Evolutionary conservation across 2,888 invertebrate genomes (phyloP), one percentile per base, ranked within the genome.

Genomic region (Eupithecia centaureata): DNA sequence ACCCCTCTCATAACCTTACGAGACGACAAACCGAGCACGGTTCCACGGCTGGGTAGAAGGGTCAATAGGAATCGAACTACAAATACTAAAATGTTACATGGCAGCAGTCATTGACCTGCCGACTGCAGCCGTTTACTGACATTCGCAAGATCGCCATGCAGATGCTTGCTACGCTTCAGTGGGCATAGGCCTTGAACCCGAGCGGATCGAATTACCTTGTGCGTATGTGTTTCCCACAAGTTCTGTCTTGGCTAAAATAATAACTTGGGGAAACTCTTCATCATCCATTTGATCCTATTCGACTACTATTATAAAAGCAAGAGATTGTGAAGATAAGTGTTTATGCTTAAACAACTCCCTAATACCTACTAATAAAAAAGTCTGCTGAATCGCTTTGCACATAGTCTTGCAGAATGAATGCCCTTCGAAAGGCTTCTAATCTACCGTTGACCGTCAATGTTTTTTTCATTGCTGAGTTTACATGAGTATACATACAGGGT

Each of bases 161-260:
- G 58, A 54, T 70, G 18, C 64, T 71, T n/a, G 68, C 22, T 58
- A 30, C 52, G 61, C 65, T 42, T 32, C 68, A 68, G 52, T 54
- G 52, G 58, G 30, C 68, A 56, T 13, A 63, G 61, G 56, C 61
- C 63, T 64, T 61, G 47, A 64, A 64, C 59, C 47, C 25, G 25
- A 25, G 51, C 61, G 59, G 54, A 65, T 63, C 54, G 28, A 35
- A 51, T 57, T 57, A 57, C 56, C 1, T n/a, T 1, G 2, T 52
- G 1, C 15, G 30, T 56, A 56, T 56, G n/a, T 28, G 15, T 7
- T 57, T 18, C 32, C 2, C 18, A 32, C 32, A 13, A 32, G 32
- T 27, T 27, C 15, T 7, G 15, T 52, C 13, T 7, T 27, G 13
- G 15, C 13, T 51, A 51, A 5, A 5, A 5, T 1, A 42, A 42